Percentiles rank a stretch among this genome's conserved stretches.
These are phyloP conservation scores for Nothocercus julius DNA, from an alignment of 2,113 vertebrate species.

Conservation along the genomic window DNA sequence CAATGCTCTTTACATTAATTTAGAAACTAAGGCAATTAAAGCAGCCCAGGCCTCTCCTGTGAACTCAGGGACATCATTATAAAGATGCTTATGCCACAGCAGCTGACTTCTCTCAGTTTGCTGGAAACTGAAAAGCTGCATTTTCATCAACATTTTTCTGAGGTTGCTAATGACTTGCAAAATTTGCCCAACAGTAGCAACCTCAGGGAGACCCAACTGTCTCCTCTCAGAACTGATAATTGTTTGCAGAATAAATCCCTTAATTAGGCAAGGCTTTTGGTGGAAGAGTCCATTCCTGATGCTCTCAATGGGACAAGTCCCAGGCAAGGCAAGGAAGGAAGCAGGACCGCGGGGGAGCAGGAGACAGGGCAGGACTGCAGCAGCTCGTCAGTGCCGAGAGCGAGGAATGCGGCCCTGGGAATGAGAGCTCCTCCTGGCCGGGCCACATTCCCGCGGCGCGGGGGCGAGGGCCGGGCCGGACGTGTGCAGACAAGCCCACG, in stretches of 20 bases:
- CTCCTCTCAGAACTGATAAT: constrained; percentile 19
- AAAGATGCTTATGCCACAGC: constrained; percentile 36
- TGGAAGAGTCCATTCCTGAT: neutral
- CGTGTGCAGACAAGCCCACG: neutral
- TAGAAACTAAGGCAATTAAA: constrained; percentile 60
- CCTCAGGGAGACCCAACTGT: neutral
- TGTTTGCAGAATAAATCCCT: constrained; percentile 46
- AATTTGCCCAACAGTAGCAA: constrained; percentile 41
- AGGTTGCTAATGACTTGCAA: constrained; percentile 57
- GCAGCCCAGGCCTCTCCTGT: constrained; percentile 47
- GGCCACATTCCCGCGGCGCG: neutral
- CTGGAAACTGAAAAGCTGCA: constrained; percentile 43
- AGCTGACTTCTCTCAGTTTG: constrained; percentile 14
- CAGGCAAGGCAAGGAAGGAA: neutral
- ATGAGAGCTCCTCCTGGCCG: neutral
- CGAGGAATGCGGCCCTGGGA: rapidly evolving
- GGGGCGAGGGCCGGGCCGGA: neutral
- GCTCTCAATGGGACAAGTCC: neutral
- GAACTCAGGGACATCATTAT: constrained; percentile 46
- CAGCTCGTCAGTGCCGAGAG: neutral
- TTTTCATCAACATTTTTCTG: constrained; percentile 44
- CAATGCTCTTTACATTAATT: constrained; percentile 37
- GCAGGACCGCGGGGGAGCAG: neutral
- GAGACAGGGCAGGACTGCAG: rapidly evolving
- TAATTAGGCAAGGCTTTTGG: constrained; percentile 14